A percentile compares a stretch with the other conserved stretches of the same genome.
Conservation (phyloP, 2,113 vertebrate genomes). For the Aspiorhynchus laticeps region DNA sequence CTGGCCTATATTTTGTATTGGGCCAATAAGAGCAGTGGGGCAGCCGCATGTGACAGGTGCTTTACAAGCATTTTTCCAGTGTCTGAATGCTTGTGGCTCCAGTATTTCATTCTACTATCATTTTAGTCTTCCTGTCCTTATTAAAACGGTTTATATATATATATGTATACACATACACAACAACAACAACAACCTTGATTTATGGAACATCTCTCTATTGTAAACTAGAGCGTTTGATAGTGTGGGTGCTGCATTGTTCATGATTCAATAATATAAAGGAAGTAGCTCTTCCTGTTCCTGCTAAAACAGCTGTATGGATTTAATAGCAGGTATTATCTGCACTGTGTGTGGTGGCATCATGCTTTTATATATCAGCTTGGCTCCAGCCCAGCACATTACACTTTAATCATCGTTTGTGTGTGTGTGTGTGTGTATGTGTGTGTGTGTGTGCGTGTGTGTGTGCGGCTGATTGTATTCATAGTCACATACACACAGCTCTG, state of each 20-base stretch:
- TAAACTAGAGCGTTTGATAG: not conserved
- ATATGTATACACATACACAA: not conserved
- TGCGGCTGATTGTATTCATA: not conserved
- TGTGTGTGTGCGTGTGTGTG: not conserved
- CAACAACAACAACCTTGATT: not conserved
- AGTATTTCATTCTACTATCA: not conserved
- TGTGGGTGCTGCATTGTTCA: not conserved
- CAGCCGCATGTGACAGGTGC: not conserved
- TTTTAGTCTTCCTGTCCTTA: not conserved
- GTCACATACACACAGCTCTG: not conserved
- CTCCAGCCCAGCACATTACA: conserved; percentile 1
- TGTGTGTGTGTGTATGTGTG: not conserved
- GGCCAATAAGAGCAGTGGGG: not conserved
- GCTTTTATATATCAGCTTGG: not conserved
- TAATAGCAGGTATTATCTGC: conserved; percentile 28
- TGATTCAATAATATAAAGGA: not conserved
- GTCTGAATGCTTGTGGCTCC: not conserved
- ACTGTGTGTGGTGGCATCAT: not conserved
- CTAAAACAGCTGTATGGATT: not conserved
- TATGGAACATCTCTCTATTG: not conserved
- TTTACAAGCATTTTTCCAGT: conserved; percentile 4
- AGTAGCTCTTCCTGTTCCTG: not conserved
- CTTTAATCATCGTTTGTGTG: conserved; percentile 29
- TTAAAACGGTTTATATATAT: not conserved
- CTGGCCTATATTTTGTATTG: conserved; percentile 10